Base-by-base conservation (phyloP, 1,140 invertebrate genomes). In the Aphaenogaster ashmeadi region DNA sequence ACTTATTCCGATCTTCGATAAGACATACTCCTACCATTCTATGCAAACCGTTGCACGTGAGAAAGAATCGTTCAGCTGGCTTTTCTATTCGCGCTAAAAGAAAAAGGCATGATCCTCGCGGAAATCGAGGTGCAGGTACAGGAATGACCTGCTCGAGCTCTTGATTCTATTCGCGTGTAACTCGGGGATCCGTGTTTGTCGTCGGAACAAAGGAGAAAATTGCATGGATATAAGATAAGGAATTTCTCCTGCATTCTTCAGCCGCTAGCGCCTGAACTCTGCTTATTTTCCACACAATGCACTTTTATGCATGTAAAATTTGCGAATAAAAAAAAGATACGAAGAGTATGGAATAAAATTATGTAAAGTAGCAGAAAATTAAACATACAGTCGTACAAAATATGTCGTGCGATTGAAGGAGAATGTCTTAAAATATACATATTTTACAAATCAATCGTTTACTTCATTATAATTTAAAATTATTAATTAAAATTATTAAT, bases 161-260 rank as follows among this genome's bases (percentile, higher is more conserved):
- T 67, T 83, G 85, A 83, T 87, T 87, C 64, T 71, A 67, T 69
- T 80, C 64, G 79, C 44, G 27, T 85, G 80, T 81, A 83, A 69
- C 77, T 60, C n/a, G 44, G 41, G 11, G 41, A 74, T 75, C 69
- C 69, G 44, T 75, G 69, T 84, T 84, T 75, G 69, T 84, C 69
- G 69, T 74, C 80, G 80, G 80, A 74, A 84, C 69, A 84, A 83
- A 83, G 80, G 54, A 44, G 80, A 74, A 84, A 84, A 84, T 75
- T 84, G 80, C 69, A 60, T 75, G 80, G 56, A 84, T 75, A 75
- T 84, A 50, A 75, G 80, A 84, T 74, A 84, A 75, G 80, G 44
- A 84, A 84, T 84, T 84, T 60, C 54, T 74, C 27, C 13, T 7
- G 56, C 66, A 44, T 74, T 84, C 41, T 60, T 58, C 52, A 72